These are phyloP conservation scores for Tetrax tetrax DNA, from an alignment of 2,113 vertebrate genomes.

Conservation along the genomic window DNA sequence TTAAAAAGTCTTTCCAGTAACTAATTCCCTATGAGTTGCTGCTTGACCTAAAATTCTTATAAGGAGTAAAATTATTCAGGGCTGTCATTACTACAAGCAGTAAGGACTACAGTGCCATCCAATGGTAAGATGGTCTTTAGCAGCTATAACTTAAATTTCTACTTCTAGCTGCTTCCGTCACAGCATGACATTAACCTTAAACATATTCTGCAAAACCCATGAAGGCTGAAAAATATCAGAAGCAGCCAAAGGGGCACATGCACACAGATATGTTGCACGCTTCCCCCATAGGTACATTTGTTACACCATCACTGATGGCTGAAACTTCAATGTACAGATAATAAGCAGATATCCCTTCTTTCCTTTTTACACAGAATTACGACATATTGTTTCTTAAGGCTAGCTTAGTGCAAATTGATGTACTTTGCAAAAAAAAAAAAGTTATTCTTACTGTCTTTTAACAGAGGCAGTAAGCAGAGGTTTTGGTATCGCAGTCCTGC, in stretches of 20 bases:
- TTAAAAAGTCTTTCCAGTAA: neutral
- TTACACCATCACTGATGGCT: neutral
- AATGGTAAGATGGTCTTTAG: neutral
- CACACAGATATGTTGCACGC: neutral
- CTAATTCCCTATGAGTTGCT: neutral
- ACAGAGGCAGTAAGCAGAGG: neutral
- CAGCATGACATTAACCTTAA: neutral
- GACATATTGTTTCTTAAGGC: neutral
- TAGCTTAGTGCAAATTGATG: neutral
- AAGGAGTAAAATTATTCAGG: neutral
- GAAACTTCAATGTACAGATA: neutral
- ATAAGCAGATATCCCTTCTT: neutral
- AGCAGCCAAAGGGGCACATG: neutral
- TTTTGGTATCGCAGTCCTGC: neutral
- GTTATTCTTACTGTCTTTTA: neutral
- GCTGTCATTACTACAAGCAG: neutral
- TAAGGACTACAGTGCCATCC: constrained; percentile 45
- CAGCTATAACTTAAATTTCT: neutral
- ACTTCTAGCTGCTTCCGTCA: neutral
- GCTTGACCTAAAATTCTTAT: neutral
- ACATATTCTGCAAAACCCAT: neutral
- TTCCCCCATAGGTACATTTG: neutral
- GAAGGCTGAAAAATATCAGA: neutral
- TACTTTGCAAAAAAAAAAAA: neutral
- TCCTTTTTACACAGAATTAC: neutral